These are phyloP conservation scores for Conchocele bisecta DNA, from an alignment of 2,888 invertebrate species.

Conservation along the genomic window DNA sequence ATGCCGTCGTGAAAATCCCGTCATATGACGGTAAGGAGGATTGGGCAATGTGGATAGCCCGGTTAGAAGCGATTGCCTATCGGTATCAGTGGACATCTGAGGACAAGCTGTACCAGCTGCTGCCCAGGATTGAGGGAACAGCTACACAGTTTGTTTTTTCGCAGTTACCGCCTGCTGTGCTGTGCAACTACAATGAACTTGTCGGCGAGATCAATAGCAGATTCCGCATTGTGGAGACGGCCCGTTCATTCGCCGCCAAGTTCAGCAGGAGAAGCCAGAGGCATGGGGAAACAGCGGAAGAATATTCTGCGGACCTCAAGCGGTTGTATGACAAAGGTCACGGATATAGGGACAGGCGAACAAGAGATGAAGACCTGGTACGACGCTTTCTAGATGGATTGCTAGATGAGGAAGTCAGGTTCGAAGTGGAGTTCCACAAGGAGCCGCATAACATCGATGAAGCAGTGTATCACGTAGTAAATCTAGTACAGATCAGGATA, in stretches of 20 bases:
- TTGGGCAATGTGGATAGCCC: not conserved
- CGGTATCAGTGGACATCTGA: not conserved
- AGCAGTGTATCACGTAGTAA: conserved; percentile 10
- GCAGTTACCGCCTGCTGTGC: not conserved
- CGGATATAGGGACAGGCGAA: not conserved
- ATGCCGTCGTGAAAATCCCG: not conserved
- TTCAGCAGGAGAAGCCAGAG: conserved; percentile 4
- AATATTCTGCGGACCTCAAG: conserved; percentile 17
- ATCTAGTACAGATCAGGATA: no score
- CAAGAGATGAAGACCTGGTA: conserved; percentile 10
- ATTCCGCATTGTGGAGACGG: not conserved
- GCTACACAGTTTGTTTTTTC: conserved; percentile 1
- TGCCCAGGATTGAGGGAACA: not conserved
- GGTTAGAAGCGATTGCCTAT: not conserved
- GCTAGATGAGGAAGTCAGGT: conserved; percentile 22
- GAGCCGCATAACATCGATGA: conserved; percentile 17
- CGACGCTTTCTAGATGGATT: conserved; percentile 19
- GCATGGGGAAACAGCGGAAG: not conserved
- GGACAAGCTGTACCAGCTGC: not conserved
- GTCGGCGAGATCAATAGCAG: not conserved
- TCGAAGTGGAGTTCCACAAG: conserved; percentile 7
- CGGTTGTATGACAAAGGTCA: conserved; percentile 2
- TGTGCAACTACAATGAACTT: not conserved
- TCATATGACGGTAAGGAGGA: not conserved
- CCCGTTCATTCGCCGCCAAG: not conserved